Evolutionary conservation across 2,888 invertebrate genomes (phyloP), one percentile per base, ranked within the genome.

Genomic region (Tetrapedia diversipes): DNA sequence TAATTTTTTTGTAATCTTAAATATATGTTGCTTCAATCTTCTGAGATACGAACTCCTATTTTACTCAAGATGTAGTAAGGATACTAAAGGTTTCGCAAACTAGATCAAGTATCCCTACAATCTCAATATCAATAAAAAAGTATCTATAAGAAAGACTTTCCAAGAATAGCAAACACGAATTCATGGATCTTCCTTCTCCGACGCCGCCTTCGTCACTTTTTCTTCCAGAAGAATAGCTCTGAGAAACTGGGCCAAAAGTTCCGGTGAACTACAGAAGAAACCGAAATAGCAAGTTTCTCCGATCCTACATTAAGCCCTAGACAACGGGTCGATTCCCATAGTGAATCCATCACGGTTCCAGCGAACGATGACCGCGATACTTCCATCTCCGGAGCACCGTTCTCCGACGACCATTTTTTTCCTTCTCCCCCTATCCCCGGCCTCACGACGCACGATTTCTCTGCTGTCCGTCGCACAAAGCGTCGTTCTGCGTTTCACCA

Each of bases 391-490:
- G 8, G 53, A 41, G 8, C 34, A 29, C 27, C 22, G 41, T 37
- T 24, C 51, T 10, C n/a, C 24, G 53, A 10, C 56, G 64, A 51
- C 68, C 57, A 69, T 60, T 71, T 81, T 74, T 77, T 57, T 22
- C 61, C 22, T 49, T 37, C 61, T 14, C 66, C 27, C 24, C 61
- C 22, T 49, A 37, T 57, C n/a, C 66, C 27, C 24, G 37, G 49
- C 72, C 45, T n/a, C 51, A 53, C 59, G 74, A 61, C 59, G 60
- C 66, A 53, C 81, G 73, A 81, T 84, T 83, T 83, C 82, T 83
- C 79, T 65, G 65, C 68, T 74, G 83, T 83, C 80, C 60, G 45
- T 57, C 72, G 71, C 77, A 76, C 83, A 77, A 83, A 81, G 75
- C 76, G 72, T 57, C 54, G 71, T 60, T 61, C 57, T 71, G 53